Conservation (phyloP, 1,140 invertebrate species). For the Aphaenogaster floridana region DNA sequence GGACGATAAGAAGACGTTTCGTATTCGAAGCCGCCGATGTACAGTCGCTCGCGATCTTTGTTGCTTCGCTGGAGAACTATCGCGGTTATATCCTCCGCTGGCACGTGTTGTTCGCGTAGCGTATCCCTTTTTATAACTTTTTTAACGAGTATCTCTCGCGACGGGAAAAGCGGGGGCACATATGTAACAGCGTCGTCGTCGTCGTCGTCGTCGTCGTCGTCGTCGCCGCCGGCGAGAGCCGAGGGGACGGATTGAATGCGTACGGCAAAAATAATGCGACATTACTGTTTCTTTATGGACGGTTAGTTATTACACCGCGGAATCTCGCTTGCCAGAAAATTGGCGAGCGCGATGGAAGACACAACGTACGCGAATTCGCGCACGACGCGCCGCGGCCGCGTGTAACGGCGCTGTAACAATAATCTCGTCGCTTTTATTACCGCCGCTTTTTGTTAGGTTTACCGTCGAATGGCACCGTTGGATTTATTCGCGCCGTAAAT, state of each 20-base stretch:
- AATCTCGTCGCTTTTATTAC: slow-evolving; percentile 61
- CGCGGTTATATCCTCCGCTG: slow-evolving; percentile 8
- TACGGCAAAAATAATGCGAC: slow-evolving; percentile 32
- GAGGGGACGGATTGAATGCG: slow-evolving; percentile 40
- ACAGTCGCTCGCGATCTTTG: slow-evolving; percentile 12
- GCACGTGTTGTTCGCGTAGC: slow-evolving; percentile 19
- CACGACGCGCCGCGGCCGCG: neutral
- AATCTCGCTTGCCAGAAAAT: slow-evolving; percentile 38
- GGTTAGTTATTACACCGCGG: slow-evolving; percentile 55
- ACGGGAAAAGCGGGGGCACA: neutral
- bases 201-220: neutral
- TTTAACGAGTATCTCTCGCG: slow-evolving; percentile 19
- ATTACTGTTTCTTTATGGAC: slow-evolving; percentile 38
- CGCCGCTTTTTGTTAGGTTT: slow-evolving; percentile 39
- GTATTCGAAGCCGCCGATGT: slow-evolving; percentile 10
- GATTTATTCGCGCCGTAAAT: slow-evolving; percentile 53
- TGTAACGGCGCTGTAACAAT: slow-evolving; percentile 46
- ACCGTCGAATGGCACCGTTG: slow-evolving; percentile 37
- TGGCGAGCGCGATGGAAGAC: slow-evolving; percentile 1
- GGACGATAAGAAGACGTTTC: slow-evolving; percentile 25
- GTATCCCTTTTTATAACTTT: slow-evolving; percentile 23
- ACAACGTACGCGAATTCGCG: slow-evolving; percentile 36
- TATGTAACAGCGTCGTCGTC: neutral
- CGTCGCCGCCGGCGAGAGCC: neutral
- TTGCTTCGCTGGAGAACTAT: neutral